These are phyloP conservation scores for Epinotia bilunana DNA, from an alignment of 2,888 invertebrate species.

Conservation along the genomic window DNA sequence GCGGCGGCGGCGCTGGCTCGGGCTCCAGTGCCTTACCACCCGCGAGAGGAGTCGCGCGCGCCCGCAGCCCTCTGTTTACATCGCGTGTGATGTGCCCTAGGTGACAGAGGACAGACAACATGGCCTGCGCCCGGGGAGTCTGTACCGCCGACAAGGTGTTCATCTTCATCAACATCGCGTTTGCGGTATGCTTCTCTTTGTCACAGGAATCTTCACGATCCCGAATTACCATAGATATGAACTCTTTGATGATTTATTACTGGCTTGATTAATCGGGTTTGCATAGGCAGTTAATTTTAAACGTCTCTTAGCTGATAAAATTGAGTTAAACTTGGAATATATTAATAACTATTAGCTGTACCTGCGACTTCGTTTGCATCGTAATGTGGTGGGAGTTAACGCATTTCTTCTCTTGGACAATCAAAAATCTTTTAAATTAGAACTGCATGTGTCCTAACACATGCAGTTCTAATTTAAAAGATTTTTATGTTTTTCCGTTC, in stretches of 20 bases:
- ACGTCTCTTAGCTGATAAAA: neutral
- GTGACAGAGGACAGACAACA: conserved; percentile 47
- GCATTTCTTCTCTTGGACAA: too few species aligned
- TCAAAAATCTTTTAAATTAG: too few species aligned
- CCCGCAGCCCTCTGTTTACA: conserved; percentile 45
- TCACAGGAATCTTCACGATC: neutral
- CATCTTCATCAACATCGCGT: conserved; percentile 80
- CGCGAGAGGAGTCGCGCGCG: conserved; percentile 32
- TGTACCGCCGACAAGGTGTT: conserved; percentile 77
- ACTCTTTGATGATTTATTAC: conserved; percentile 8
- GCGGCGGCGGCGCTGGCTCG: conserved; percentile 28
- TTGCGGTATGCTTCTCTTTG: conserved; percentile 64
- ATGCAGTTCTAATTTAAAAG: too few species aligned
- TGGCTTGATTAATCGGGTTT: conserved; percentile 4
- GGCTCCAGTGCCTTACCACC: conserved; percentile 43
- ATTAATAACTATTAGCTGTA: too few species aligned
- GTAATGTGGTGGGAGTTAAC: too few species aligned
- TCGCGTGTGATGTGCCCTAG: conserved; percentile 38
- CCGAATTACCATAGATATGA: conserved; percentile 16
- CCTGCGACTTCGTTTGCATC: too few species aligned
- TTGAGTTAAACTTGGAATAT: neutral
- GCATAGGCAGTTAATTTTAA: conserved; percentile 8
- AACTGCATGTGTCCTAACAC: too few species aligned
- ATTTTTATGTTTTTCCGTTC: too few species aligned
- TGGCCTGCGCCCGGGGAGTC: conserved; percentile 70